A percentile compares a stretch with the other conserved stretches of the same genome.
Evolutionary conservation across 2,797 vertebrate genomes (phyloP).

Genomic region (Philypnodon macrostomus): DNA sequence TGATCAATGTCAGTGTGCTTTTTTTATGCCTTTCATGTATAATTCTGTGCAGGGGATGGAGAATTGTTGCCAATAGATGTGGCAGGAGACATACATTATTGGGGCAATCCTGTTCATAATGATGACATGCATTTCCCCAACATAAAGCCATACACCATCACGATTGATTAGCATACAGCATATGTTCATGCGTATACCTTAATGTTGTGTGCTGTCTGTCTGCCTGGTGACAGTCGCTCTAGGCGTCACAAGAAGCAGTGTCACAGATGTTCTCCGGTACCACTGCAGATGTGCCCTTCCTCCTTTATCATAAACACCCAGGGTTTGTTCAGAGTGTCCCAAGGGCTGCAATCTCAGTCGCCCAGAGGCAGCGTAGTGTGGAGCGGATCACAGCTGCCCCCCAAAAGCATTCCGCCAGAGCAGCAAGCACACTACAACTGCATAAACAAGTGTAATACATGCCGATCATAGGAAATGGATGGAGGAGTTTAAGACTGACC

Average conservation of each 20-base stretch:
- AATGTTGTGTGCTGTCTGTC: slow-evolving; percentile 8
- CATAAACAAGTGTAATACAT: neutral
- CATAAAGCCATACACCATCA: neutral
- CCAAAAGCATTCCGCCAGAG: slow-evolving; percentile 9
- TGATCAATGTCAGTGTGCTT: neutral
- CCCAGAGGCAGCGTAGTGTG: slow-evolving; percentile 17
- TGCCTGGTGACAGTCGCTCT: slow-evolving; percentile 22
- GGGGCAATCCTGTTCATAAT: neutral
- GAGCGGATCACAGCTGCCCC: slow-evolving; percentile 27
- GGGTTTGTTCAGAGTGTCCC: slow-evolving; percentile 35
- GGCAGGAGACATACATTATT: neutral
- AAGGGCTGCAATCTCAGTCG: slow-evolving; percentile 26
- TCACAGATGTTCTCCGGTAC: slow-evolving; percentile 36
- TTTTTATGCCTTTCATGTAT: neutral
- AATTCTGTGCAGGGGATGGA: neutral
- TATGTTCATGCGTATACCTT: slow-evolving; percentile 3
- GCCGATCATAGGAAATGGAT: neutral
- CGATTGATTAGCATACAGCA: neutral
- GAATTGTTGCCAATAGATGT: neutral
- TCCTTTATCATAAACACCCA: slow-evolving; percentile 27
- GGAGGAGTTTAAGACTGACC: neutral
- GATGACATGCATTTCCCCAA: neutral
- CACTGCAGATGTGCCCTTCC: slow-evolving; percentile 20
- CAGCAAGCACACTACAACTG: too few species aligned
- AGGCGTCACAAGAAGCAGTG: slow-evolving; percentile 23